Evolutionary conservation across 2,888 invertebrate genomes (phyloP).

Genomic region (Campoletis raptor): DNA sequence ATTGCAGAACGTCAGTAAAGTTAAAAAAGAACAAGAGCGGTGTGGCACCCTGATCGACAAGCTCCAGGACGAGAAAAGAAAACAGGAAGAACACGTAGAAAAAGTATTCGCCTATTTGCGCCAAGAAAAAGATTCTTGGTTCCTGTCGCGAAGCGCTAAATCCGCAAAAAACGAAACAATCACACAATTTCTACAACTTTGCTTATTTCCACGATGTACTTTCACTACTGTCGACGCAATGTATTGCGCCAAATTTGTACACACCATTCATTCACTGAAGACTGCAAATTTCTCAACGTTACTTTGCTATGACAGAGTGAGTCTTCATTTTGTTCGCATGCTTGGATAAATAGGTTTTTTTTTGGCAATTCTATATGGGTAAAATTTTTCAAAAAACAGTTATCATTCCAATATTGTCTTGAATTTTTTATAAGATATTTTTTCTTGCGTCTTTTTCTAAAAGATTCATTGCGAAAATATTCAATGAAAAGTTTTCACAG

Average conservation of each 20-base stretch:
- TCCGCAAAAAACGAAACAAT: slow-evolving; percentile 98
- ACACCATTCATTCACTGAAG: slow-evolving; percentile 96
- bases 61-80: slow-evolving; percentile 96
- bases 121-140: slow-evolving; percentile 95
- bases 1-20: slow-evolving; percentile 90
- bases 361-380: not conserved
- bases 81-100: slow-evolving; percentile 97
- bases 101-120: slow-evolving; percentile 90
- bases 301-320: slow-evolving; percentile 98
- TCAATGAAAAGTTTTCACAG: not conserved
- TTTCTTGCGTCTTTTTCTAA: not conserved
- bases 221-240: slow-evolving; percentile 98
- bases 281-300: slow-evolving; percentile 99
- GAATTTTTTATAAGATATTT: not conserved
- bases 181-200: slow-evolving; percentile 97
- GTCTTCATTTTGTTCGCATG: slow-evolving; percentile 75
- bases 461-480: not conserved
- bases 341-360: not conserved
- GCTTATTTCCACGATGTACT: slow-evolving; percentile 98
- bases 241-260: slow-evolving; percentile 98
- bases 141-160: slow-evolving; percentile 93
- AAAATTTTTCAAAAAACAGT: not conserved
- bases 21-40: slow-evolving; percentile 97
- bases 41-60: slow-evolving; percentile 95
- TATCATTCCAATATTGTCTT: not conserved